Evolutionary conservation across 1,140 invertebrate genomes (phyloP).

Genomic region (Latrodectus geometricus): DNA sequence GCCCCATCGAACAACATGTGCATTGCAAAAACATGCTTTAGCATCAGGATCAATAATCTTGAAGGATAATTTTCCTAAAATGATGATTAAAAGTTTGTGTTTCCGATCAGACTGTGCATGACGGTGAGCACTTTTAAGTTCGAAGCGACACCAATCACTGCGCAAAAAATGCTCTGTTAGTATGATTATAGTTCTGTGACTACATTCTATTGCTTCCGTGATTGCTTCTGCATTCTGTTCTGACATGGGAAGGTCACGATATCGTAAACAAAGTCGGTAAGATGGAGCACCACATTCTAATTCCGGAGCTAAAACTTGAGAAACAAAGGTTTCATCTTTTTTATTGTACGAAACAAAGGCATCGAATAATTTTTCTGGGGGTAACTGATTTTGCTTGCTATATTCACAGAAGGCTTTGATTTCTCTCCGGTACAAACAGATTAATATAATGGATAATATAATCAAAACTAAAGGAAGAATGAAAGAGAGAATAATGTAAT

Average conservation of each 20-base stretch:
- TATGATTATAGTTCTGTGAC: slow-evolving; percentile 88
- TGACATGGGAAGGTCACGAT: slow-evolving; percentile 68
- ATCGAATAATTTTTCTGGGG: slow-evolving; percentile 89
- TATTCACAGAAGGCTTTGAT: slow-evolving; percentile 70
- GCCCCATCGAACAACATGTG: slow-evolving; percentile 69
- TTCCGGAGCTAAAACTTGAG: slow-evolving; percentile 84
- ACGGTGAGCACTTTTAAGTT: slow-evolving; percentile 91
- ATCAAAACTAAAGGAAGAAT: slow-evolving; percentile 67
- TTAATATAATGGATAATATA: slow-evolving; percentile 73
- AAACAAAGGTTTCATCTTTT: slow-evolving; percentile 90
- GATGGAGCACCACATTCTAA: slow-evolving; percentile 82
- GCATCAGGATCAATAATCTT: slow-evolving; percentile 61
- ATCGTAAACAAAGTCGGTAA: slow-evolving; percentile 69
- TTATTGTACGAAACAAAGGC: slow-evolving; percentile 93
- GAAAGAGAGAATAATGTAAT: slow-evolving; percentile 75
- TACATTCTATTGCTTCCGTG: slow-evolving; percentile 89
- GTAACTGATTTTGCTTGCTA: slow-evolving; percentile 71
- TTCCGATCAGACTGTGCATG: slow-evolving; percentile 79
- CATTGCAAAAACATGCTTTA: slow-evolving; percentile 59
- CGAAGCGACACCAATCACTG: slow-evolving; percentile 93
- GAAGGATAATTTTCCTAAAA: slow-evolving; percentile 57
- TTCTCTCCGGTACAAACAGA: slow-evolving; percentile 82
- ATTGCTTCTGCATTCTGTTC: slow-evolving; percentile 72
- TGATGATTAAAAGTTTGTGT: slow-evolving; percentile 84
- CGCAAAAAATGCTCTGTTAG: slow-evolving; percentile 92